Evolutionary conservation across 1,140 invertebrate species (phyloP).

Genomic region (Panulirus ornatus): DNA sequence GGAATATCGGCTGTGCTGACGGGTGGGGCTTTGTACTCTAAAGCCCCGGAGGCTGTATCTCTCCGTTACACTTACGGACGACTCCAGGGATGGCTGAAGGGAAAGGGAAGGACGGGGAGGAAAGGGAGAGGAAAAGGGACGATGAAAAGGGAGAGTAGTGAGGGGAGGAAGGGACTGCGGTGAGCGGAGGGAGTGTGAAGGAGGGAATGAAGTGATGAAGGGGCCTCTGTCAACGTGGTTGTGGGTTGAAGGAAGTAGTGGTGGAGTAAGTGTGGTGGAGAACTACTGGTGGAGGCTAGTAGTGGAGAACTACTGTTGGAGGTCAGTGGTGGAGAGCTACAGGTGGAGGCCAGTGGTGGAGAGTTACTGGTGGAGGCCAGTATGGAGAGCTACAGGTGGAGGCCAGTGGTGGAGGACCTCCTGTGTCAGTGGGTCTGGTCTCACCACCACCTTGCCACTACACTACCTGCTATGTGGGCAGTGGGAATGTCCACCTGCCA

Average conservation of each 20-base stretch:
- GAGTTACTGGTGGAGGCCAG: too few relatives aligned
- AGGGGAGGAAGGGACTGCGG: neutral
- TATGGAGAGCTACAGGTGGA: too few relatives aligned
- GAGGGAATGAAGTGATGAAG: neutral
- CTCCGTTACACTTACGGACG: slow-evolving; percentile 5
- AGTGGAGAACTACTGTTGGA: too few relatives aligned
- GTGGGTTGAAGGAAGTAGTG: neutral
- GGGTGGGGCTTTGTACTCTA: neutral
- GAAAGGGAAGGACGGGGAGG: neutral
- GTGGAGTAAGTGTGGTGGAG: neutral
- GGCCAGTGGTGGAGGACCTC: too few relatives aligned
- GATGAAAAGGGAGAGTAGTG: neutral
- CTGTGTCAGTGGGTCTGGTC: too few relatives aligned
- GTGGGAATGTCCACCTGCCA: too few relatives aligned
- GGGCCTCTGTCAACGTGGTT: neutral
- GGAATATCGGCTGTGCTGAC: neutral
- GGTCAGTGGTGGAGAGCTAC: too few relatives aligned
- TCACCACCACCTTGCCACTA: too few relatives aligned
- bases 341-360: too few relatives aligned
- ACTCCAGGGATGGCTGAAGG: neutral
- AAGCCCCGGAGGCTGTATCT: neutral
- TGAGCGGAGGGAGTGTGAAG: neutral
- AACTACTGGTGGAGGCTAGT: too few relatives aligned
- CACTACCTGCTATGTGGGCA: too few relatives aligned
- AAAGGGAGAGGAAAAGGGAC: neutral